Evolutionary conservation across 1,140 invertebrate genomes (phyloP), one percentile per base, ranked within the genome.

Genomic region (Drosophila ironensis): DNA sequence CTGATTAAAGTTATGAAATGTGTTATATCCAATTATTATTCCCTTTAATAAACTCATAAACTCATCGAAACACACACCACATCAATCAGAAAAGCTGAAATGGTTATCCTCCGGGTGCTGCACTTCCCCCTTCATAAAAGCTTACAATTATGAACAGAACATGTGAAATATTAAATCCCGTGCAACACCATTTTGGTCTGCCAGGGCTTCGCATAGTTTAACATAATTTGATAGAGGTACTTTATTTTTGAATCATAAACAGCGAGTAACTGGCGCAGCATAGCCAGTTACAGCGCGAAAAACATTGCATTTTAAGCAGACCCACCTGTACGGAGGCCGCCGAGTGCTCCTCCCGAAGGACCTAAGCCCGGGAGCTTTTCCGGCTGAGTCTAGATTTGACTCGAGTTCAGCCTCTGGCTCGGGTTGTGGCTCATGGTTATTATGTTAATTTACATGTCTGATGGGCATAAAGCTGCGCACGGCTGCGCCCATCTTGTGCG

Each of bases 401-500:
- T 19, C 45, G 28, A 24, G 27, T n/a, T 37, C 33, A 6, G 33
- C 45, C 53, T 45, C 66, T 63, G 59, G 51, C 59, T 75, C 66
- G 60, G 57, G 72, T 47, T 40, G 27, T 47, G 64, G 60, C 67
- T 54, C 67, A 46, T 57, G 72, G 67, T 76, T 76, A 70, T 70
- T 69, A 81, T 76, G 77, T 81, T 82, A 81, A 81, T 81, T 76
- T 77, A 63, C 77, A 76, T 82, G 72, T 76, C 72, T 81, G 72
- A 76, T 72, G 72, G 71, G 30, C 54, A 42, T 66, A 71, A 75
- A 71, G 57, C 53, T 48, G 19, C 22, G 11, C 44, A 22, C 48
- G 16, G 44, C 44, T 66, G 24, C 38, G 52, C 45, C 40, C 17
- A 22, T n/a, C 2, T n/a, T 16, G 3, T 16, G 33, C 12, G 12